Evolutionary conservation across 2,113 vertebrate species (phyloP), one percentile per base, ranked within the genome.

Genomic region (Odontesthes bonariensis): DNA sequence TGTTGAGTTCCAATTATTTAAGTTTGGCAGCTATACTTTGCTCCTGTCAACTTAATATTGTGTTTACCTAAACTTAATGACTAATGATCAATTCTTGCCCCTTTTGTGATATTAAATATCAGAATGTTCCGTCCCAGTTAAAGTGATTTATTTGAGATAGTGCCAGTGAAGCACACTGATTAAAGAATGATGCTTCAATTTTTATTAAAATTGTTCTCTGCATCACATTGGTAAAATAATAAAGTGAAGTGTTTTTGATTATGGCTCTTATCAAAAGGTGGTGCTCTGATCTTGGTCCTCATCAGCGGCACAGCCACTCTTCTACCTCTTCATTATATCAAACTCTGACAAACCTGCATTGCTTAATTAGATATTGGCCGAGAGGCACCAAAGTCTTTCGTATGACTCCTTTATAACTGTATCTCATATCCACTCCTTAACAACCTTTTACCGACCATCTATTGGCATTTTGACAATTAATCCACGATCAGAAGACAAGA

Each of bases 311-410:
- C 59, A 75, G 68, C 60, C 80, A 60, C 80, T 86, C 69, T 12
- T 79, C 81, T 70, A 56, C 70, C 75, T 83, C 79, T 85, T 86
- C 72, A 84, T 90, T 81, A 87, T 23, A 68, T 77, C 78, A 56
- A 85, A 84, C 46, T 52, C 57, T 75, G 61, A 59, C 83, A 49
- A 79, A 81, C 67, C 86, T 69, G 64, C 62, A 79, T 61, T 35
- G 7, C 68, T 61, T 85, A 84, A 89, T 88, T 84, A 90, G 81
- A 79, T 66, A 65, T 67, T 19, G 49, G 53, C 72, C 60, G 23
- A 83, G 73, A 75, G 79, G 52, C 73, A 56, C 69, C 58, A 61
- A 77, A 77, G 64, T 77, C 54, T 62, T 42, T 59, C 53, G 69
- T 40, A 17, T 61, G 47, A 58, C 38, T 35, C 19, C 49, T 69